Evolutionary conservation across 2,113 vertebrate species (phyloP), one percentile per base, ranked within the genome.

Genomic region (Australoheros scitulus): DNA sequence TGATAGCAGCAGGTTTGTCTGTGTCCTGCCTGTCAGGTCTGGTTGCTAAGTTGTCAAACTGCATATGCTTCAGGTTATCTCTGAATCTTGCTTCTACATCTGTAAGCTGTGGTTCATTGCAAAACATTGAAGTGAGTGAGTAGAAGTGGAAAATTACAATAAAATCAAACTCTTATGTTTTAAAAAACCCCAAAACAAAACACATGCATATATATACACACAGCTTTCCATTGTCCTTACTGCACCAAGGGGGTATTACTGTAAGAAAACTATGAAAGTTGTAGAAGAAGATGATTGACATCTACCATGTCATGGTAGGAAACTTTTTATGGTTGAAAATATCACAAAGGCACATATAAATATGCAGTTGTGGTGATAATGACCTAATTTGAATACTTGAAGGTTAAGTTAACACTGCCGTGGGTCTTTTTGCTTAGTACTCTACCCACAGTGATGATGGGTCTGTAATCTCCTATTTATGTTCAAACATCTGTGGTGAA

Each of bases 381-480:
- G 1, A 72, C 47, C 68, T 52, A 47, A 72, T 55, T 55, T 34
- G 10, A 52, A 55, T 52, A 72, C 47, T 55, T 52, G 47, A 72
- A 72, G 68, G 26, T 55, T 55, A 72, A 72, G 24, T 5, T 38
- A 36, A 38, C 56, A 32, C 5, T 7, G 58, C 4, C 3, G 20
- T 57, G 11, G 61, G 43, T 14, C 18, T 52, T n/a, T 56, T 15
- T 72, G 34, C 61, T 26, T 70, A 4, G 17, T 18, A 18, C 18
- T 58, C 29, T 34, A 29, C 17, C 55, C 32, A 0, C 61, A 56
- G 8, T 32, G 47, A n/a, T 9, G 61, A 9, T 20, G 68, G 24
- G 36, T 82, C n/a, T 38, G 15, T 87, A 61, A 79, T 78, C 57
- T 18, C 22, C 26, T 60, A 14, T 61, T 83, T 38, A 61, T 79